phyloP scores from a whole-genome alignment of 2,113 vertebrate genomes.

The Thermophis baileyi region DNA sequence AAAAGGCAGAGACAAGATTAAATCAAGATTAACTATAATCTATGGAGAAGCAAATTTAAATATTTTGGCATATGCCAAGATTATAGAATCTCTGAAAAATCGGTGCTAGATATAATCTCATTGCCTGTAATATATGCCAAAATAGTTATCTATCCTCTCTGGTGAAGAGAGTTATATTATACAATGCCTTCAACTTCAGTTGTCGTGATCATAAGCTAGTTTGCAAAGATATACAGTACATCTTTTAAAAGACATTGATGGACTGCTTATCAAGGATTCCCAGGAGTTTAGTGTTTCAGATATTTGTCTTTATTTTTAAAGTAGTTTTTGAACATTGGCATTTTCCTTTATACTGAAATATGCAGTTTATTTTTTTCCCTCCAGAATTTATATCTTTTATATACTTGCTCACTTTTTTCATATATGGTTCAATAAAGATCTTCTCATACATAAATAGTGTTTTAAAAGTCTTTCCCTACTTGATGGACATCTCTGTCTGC shows the following conservation, averaged over 20 bases:
- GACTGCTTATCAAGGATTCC: conserved; percentile 67
- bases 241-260: conserved; percentile 73
- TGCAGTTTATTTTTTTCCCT: conserved; percentile 34
- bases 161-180: conserved; percentile 70
- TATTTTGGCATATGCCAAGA: conserved; percentile 71
- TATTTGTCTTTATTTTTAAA: conserved; percentile 55
- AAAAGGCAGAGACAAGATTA: conserved; percentile 53
- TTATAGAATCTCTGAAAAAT: conserved; percentile 79
- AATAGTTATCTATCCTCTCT: conserved; percentile 79
- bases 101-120: conserved; percentile 79
- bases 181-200: conserved; percentile 63
- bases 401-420: conserved; percentile 33
- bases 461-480: not conserved
- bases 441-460: not conserved
- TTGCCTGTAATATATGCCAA: conserved; percentile 76
- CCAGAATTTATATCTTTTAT: conserved; percentile 24
- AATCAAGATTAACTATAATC: conserved; percentile 70
- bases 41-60: conserved; percentile 67
- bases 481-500: not conserved
- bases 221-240: conserved; percentile 76
- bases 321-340: conserved; percentile 33
- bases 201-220: conserved; percentile 70
- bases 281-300: conserved; percentile 60
- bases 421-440: conserved; percentile 11
- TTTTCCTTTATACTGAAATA: conserved; percentile 43